These are phyloP conservation scores for Mythimna pallens DNA, from an alignment of 2,888 invertebrate species.

Conservation along the genomic window DNA sequence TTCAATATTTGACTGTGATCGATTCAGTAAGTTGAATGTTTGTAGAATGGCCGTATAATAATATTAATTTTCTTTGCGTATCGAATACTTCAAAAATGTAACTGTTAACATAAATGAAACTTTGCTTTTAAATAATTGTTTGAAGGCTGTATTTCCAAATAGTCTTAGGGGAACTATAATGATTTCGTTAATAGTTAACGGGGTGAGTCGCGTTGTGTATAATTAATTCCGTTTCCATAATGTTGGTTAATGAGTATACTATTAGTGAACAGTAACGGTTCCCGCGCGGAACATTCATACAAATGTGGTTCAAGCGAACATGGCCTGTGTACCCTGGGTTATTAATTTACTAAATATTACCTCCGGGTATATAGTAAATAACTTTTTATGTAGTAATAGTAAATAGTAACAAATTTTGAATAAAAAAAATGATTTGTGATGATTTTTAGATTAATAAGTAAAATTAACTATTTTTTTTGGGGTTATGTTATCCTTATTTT, in stretches of 20 bases:
- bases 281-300: constrained; percentile 3
- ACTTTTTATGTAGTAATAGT: too few relatives aligned
- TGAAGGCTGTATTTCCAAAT: neutral
- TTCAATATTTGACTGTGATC: neutral
- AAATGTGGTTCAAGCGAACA: constrained; percentile 15
- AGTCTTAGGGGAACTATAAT: neutral
- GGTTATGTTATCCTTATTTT: too few relatives aligned
- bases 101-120: neutral
- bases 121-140: constrained; percentile 2
- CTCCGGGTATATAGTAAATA: neutral
- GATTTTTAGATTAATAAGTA: too few relatives aligned
- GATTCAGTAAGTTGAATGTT: neutral
- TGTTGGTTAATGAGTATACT: constrained; percentile 19
- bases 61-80: neutral
- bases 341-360: constrained; percentile 18
- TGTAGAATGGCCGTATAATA: neutral
- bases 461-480: too few relatives aligned
- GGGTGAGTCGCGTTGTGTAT: neutral
- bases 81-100: neutral
- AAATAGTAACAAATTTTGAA: neutral
- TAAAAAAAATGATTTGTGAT: too few relatives aligned
- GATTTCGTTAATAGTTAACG: constrained; percentile 9
- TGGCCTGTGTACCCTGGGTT: neutral
- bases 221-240: constrained; percentile 6
- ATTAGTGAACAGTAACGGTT: constrained; percentile 1